phyloP scores from a whole-genome alignment of 2,797 vertebrate species.

The Tamandua tetradactyla region DNA sequence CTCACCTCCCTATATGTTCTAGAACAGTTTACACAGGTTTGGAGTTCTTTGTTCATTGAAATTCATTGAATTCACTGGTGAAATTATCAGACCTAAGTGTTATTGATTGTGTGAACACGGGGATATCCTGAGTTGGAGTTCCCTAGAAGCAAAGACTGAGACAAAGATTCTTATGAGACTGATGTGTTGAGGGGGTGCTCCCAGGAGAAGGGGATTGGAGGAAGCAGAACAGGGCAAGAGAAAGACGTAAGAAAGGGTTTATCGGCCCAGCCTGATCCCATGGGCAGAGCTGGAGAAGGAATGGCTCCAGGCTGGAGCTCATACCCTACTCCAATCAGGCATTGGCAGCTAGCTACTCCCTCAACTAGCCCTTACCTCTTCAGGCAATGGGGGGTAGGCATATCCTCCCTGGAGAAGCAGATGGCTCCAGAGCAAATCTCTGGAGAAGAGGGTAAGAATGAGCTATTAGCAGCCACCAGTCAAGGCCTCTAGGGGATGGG shows the following conservation, averaged over 20 bases:
- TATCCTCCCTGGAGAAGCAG: background rate
- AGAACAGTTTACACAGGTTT: background rate
- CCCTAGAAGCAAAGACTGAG: background rate
- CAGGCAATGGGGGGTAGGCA: background rate
- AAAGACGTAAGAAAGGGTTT: background rate
- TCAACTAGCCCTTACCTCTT: background rate
- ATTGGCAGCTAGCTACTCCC: background rate
- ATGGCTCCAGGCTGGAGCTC: rapidly evolving
- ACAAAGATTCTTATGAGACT: background rate
- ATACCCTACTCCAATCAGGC: no score
- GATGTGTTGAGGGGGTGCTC: background rate
- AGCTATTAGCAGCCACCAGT: background rate
- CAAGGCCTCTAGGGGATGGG: no score
- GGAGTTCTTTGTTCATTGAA: background rate
- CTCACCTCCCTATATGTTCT: background rate
- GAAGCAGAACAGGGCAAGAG: background rate
- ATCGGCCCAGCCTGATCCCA: no score
- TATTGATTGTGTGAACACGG: background rate
- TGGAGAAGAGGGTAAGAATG: background rate
- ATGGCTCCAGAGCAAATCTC: background rate
- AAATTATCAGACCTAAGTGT: background rate
- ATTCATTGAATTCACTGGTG: background rate
- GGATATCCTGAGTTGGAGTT: background rate
- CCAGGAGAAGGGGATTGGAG: background rate
- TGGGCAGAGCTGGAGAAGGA: no score